A percentile compares a stretch with the other conserved stretches of the same genome.
Conservation (phyloP, 2,113 vertebrate genomes). For the Corydoras maculifer region DNA sequence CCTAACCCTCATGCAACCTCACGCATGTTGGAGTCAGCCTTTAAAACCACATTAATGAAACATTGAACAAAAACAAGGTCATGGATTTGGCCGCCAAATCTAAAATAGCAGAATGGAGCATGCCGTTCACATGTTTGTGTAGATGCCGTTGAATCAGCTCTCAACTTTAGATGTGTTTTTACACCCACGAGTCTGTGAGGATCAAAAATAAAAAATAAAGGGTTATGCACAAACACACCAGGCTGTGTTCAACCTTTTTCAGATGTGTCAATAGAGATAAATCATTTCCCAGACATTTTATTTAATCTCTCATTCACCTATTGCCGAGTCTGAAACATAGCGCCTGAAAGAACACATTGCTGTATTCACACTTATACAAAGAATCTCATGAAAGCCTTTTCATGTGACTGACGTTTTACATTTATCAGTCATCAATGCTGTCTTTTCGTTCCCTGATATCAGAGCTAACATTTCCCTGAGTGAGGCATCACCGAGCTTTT, state of each 20-base stretch:
- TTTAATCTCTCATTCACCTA: conserved; percentile 25
- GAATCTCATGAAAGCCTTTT: conserved; percentile 28
- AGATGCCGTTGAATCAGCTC: too few relatives aligned
- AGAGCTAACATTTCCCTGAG: conserved; percentile 36
- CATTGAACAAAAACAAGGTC: too few relatives aligned
- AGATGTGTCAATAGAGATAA: conserved; percentile 35
- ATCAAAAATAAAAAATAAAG: too few relatives aligned
- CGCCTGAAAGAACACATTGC: conserved; percentile 10
- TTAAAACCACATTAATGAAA: too few relatives aligned
- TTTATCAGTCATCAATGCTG: conserved; percentile 29
- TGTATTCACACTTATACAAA: conserved; percentile 9
- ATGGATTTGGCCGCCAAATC: too few relatives aligned
- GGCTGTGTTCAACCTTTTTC: conserved; percentile 11
- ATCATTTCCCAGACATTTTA: conserved; percentile 24
- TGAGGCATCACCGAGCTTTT: conserved; percentile 26
- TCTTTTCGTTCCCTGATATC: conserved; percentile 22
- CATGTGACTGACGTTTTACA: conserved; percentile 16
- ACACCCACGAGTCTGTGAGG: too few relatives aligned
- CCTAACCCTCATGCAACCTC: too few relatives aligned
- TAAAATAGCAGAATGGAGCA: too few relatives aligned
- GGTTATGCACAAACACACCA: too few relatives aligned
- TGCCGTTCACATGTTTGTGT: too few relatives aligned
- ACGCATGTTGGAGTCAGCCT: too few relatives aligned
- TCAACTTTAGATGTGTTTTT: too few relatives aligned
- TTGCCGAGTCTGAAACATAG: conserved; percentile 8